Base-by-base conservation (phyloP, 1,140 invertebrate genomes). In the Tribolium madens region DNA sequence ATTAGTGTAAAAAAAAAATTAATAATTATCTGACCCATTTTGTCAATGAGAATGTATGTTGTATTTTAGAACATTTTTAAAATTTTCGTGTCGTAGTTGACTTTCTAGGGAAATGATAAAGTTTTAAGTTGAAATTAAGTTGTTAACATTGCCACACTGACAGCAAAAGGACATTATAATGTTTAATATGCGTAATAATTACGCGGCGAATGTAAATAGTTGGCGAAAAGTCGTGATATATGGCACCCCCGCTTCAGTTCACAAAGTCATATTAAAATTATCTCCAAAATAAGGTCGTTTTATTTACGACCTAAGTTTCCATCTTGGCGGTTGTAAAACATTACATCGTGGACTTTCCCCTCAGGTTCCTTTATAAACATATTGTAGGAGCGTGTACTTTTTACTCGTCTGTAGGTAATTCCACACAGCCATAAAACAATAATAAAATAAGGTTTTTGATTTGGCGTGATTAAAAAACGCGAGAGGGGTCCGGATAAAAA, bases 391-490 rank as follows among this genome's bases (percentile, higher is more conserved):
- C 64, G 36, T 69, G 76, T 77, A 77, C 68, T 77, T 74, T 60
- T 73, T 50, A 69, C 76, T 77, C 76, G 17, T 60, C 17, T 60
- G 53, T 21, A 64, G 57, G 57, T 64, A 64, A 64, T 72, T 72
- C 50, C 42, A 15, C n/a, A 12, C 21, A 77, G 72, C 79, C 81
- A 77, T 84, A 84, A 84, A 84, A 83, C 83, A 84, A 83, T 84
- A 83, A 84, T 83, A 84, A 83, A 83, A 78, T 81, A 81, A 80
- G 82, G 80, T 83, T 83, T 83, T 82, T 83, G 81, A 84, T 83
- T 83, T 80, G 80, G 81, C 78, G 79, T 84, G 83, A 84, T 84
- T 84, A 84, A 84, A 84, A 84, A 84, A 83, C 78, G 53, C 68
- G 76, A 69, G 72, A 68, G 21, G 50, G 52, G 26, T 75, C 48